Percentiles rank a stretch among this genome's conserved stretches.
These are phyloP conservation scores for Danaus melanippus DNA, from an alignment of 1,140 invertebrate species.

Conservation along the genomic window DNA sequence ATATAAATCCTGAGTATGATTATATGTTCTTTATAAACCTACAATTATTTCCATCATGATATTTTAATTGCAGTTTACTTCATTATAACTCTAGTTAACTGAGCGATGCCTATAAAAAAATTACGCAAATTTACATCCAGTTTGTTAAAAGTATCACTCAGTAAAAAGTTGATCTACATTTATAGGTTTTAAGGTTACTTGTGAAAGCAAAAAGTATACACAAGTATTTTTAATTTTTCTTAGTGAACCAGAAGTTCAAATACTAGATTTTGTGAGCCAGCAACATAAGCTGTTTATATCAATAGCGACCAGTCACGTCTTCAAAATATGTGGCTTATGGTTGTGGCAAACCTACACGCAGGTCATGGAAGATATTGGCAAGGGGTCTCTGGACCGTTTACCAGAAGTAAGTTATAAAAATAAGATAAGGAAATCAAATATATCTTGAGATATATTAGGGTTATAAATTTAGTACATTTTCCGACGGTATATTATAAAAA, in stretches of 20 bases:
- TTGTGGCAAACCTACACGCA: conserved; percentile 86
- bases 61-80: background rate
- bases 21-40: conserved; percentile 27
- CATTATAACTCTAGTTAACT: no score
- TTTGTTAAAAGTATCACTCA: no score
- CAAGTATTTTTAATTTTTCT: conserved; percentile 3
- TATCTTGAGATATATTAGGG: no score
- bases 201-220: background rate
- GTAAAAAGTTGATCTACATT: no score
- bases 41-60: no score
- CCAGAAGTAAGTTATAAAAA: conserved; percentile 77
- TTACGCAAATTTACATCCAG: no score
- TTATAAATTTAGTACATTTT: no score
- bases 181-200: no score
- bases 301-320: conserved; percentile 85
- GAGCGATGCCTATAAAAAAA: no score
- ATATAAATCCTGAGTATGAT: conserved; percentile 81
- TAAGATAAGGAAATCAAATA: no score
- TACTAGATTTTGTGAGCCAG: conserved; percentile 94
- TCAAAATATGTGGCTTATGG: conserved; percentile 80
- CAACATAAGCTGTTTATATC: conserved; percentile 92
- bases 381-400: conserved; percentile 82
- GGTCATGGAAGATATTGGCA: conserved; percentile 81
- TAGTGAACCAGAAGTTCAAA: conserved; percentile 87
- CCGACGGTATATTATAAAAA: no score